These are phyloP conservation scores for Holothuria glaberrima DNA, from an alignment of 35 echinoderm and acorn worm genomes.

Conservation along the genomic window DNA sequence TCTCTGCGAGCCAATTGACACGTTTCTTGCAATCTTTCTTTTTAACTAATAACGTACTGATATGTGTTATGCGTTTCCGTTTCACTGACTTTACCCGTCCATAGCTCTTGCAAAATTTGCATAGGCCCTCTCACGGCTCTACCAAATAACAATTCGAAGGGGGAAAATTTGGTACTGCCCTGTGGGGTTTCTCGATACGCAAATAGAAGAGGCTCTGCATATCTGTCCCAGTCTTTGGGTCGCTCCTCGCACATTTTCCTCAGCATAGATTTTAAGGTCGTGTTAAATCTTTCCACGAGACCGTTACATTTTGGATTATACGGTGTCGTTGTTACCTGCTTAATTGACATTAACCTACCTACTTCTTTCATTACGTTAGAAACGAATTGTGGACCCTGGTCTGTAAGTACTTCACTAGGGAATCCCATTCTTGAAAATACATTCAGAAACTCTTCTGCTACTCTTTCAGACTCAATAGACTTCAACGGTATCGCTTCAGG, in stretches of 20 bases:
- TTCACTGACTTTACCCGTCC: not conserved
- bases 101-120: slow-evolving; percentile 54
- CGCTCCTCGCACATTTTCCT: slow-evolving; percentile 60
- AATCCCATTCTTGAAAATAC: slow-evolving; percentile 61
- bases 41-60: slow-evolving; percentile 53
- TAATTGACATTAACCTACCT: slow-evolving; percentile 58
- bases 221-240: slow-evolving; percentile 70
- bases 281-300: slow-evolving; percentile 76
- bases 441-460: slow-evolving; percentile 54
- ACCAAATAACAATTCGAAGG: slow-evolving; percentile 62
- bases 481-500: slow-evolving; percentile 68
- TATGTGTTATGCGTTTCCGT: slow-evolving; percentile 57
- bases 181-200: slow-evolving; percentile 21
- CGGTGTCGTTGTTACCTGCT: slow-evolving; percentile 53
- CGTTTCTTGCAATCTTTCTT: slow-evolving; percentile 51
- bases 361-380: slow-evolving; percentile 69
- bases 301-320: slow-evolving; percentile 75
- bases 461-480: slow-evolving; percentile 34
- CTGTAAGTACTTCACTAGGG: slow-evolving; percentile 72
- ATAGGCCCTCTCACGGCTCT: slow-evolving; percentile 63
- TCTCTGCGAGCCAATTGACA: slow-evolving; percentile 47
- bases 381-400: slow-evolving; percentile 73
- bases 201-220: slow-evolving; percentile 9
- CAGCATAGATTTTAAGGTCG: slow-evolving; percentile 72
- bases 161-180: slow-evolving; percentile 32